Percentiles rank a stretch among this genome's conserved stretches.
Evolutionary conservation across 2,797 vertebrate species (phyloP).

Genomic region (Epinephelus coioides): DNA sequence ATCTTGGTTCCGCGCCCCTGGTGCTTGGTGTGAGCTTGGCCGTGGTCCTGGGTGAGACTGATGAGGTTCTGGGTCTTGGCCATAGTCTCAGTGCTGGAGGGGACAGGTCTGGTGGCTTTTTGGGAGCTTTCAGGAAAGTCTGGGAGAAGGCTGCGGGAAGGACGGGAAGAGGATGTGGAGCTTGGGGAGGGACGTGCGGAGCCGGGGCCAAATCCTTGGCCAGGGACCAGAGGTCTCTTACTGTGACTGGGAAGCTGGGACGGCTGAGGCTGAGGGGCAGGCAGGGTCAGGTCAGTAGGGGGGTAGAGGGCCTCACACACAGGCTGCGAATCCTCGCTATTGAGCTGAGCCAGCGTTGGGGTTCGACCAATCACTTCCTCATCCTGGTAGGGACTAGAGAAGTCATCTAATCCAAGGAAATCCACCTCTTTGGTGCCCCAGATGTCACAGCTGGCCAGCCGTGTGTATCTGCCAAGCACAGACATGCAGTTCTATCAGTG

Average conservation of each 20-base stretch:
- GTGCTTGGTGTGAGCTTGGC: constrained; percentile 59
- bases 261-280: constrained; percentile 83
- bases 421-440: constrained; percentile 99
- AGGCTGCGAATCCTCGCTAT: constrained; percentile 97
- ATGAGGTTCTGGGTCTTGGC: constrained; percentile 88
- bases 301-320: constrained; percentile 95
- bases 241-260: constrained; percentile 78
- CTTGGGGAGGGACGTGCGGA: constrained; percentile 76
- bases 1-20: constrained; percentile 81
- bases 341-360: constrained; percentile 97
- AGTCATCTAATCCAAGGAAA: constrained; percentile 97
- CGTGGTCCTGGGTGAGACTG: constrained; percentile 63
- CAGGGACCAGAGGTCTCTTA: constrained; percentile 72
- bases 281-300: constrained; percentile 84
- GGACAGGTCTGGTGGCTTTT: constrained; percentile 91
- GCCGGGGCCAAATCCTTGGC: constrained; percentile 61
- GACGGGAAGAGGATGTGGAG: constrained; percentile 74
- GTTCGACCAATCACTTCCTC: constrained; percentile 98
- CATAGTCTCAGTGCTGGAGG: constrained; percentile 94
- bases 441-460: constrained; percentile 97
- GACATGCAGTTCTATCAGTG: not conserved
- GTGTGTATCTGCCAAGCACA: constrained; percentile 88
- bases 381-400: constrained; percentile 98
- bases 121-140: constrained; percentile 92
- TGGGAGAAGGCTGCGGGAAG: constrained; percentile 76